Evolutionary conservation across 1,140 invertebrate genomes (phyloP).

Genomic region (Melitaea cinxia): DNA sequence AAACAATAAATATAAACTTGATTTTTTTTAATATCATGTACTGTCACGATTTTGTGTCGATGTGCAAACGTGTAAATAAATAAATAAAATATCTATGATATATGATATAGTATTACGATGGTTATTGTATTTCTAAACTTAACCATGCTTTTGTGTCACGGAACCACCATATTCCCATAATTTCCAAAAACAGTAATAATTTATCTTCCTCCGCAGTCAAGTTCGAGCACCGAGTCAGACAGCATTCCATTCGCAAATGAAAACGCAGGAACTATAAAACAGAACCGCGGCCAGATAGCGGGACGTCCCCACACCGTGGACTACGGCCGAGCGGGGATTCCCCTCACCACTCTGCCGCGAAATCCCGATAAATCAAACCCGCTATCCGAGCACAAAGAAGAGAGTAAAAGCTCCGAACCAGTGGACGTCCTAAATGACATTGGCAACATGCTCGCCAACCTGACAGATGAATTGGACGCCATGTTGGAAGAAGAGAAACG

Average conservation of each 20-base stretch:
- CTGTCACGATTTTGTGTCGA: no score
- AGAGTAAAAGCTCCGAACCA: conserved; percentile 83
- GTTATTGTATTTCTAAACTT: no score
- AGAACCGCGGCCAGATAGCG: conserved; percentile 76
- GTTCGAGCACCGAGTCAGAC: conserved; percentile 97
- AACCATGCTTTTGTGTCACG: no score
- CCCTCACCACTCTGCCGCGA: conserved; percentile 58
- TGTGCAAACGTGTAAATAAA: no score
- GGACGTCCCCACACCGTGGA: conserved; percentile 77
- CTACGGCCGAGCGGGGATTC: conserved; percentile 65
- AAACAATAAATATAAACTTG: no score
- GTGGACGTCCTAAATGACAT: conserved; percentile 97
- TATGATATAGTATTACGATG: no score
- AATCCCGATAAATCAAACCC: conserved; percentile 63
- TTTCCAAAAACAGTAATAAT: neutral
- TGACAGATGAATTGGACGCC: conserved; percentile 96
- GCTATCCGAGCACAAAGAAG: conserved; percentile 61
- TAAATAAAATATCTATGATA: no score
- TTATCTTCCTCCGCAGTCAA: conserved; percentile 86
- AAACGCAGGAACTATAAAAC: conserved; percentile 98
- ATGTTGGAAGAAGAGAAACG: conserved; percentile 96
- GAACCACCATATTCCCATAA: no score
- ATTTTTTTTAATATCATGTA: no score
- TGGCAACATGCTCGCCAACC: conserved; percentile 96
- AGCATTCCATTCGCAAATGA: conserved; percentile 99